A percentile compares a stretch with the other conserved stretches of the same genome.
Conservation (phyloP, 2,797 vertebrate genomes). For the Orestias chungarensis region DNA sequence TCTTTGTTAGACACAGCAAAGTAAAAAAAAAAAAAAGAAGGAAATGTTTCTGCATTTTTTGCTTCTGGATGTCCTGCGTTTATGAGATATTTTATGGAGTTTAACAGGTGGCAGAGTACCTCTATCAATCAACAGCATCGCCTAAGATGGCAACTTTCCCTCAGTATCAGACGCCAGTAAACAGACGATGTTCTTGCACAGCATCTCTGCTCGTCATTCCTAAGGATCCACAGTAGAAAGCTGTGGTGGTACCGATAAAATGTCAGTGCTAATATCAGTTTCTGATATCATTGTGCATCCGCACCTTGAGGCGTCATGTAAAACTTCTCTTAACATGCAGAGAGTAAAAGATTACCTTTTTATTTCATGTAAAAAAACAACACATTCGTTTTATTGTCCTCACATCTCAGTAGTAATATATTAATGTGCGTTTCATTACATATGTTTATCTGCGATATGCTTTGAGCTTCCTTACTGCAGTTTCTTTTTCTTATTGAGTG, state of each 20-base stretch:
- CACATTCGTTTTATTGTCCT: constrained; percentile 37
- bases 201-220: constrained; percentile 36
- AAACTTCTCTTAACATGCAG: constrained; percentile 6
- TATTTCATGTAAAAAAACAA: constrained; percentile 18
- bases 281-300: constrained; percentile 15
- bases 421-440: constrained; percentile 1
- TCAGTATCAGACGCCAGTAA: constrained; percentile 43
- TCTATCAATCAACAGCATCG: constrained; percentile 33
- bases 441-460: not conserved
- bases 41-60: constrained; percentile 6
- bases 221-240: constrained; percentile 29
- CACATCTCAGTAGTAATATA: constrained; percentile 30
- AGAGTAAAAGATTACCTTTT: constrained; percentile 16
- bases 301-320: constrained; percentile 7
- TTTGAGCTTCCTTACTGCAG: not conserved
- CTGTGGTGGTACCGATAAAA: constrained; percentile 38
- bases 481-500: not conserved
- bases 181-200: constrained; percentile 52
- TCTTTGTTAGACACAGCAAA: constrained; percentile 13
- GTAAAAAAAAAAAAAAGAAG: constrained; percentile 10
- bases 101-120: constrained; percentile 31
- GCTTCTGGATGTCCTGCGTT: not conserved
- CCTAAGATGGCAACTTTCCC: constrained; percentile 49
- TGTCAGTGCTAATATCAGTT: constrained; percentile 47
- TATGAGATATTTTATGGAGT: not conserved